Conservation (phyloP, 2,113 vertebrate genomes). For the Gymnorhina tibicen region DNA sequence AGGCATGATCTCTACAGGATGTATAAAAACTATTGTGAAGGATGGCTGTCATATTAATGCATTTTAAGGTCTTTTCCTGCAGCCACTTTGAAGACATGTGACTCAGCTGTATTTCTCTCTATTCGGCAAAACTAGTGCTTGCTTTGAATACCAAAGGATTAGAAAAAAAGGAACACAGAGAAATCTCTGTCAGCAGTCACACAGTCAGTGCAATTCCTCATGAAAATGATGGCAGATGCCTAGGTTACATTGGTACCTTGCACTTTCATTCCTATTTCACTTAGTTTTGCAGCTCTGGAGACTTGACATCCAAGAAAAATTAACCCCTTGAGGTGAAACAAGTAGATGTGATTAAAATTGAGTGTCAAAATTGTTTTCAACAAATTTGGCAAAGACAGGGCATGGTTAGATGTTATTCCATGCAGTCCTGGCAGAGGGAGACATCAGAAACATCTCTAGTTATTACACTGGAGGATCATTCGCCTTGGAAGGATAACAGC, state of each 20-base stretch:
- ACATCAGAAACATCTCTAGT: background rate
- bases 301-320: background rate
- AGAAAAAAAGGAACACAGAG: background rate
- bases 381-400: background rate
- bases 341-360: background rate
- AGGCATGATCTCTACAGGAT: background rate
- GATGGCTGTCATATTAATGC: background rate
- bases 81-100: slow-evolving; percentile 39
- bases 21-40: background rate
- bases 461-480: background rate
- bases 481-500: background rate
- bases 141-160: slow-evolving; percentile 32
- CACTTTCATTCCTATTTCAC: background rate
- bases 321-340: background rate
- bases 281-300: background rate
- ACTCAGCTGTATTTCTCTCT: slow-evolving; percentile 31
- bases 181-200: slow-evolving; percentile 46
- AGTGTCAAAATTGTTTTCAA: background rate
- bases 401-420: background rate
- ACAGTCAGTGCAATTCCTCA: slow-evolving; percentile 9
- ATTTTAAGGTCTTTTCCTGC: slow-evolving; percentile 5
- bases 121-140: slow-evolving; percentile 11
- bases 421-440: background rate
- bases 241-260: background rate
- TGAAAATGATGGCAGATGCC: background rate